A percentile compares a stretch with the other conserved stretches of the same genome.
Conservation (phyloP, 2,113 vertebrate genomes). For the Argyrosomus japonicus region DNA sequence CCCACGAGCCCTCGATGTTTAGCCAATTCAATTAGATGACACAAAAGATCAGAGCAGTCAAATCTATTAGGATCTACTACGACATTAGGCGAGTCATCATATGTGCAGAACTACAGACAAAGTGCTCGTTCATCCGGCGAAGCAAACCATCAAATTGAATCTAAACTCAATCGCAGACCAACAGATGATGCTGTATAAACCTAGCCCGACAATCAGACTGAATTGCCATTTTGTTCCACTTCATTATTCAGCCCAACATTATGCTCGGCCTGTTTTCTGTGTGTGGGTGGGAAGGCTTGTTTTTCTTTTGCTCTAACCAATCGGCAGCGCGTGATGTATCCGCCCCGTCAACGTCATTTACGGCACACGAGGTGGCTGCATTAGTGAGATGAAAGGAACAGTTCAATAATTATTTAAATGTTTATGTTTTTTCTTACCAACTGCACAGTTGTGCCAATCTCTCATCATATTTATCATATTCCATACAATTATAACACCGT, state of each 20-base stretch:
- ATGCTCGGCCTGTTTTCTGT: neutral
- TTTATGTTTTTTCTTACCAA: neutral
- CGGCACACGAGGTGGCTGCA: neutral
- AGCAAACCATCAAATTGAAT: slow-evolving; percentile 34
- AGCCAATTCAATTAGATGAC: slow-evolving; percentile 24
- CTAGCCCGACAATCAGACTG: slow-evolving; percentile 16
- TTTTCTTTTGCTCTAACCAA: neutral
- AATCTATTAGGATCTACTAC: slow-evolving; percentile 7
- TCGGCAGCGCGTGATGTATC: neutral
- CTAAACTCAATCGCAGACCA: slow-evolving; percentile 31
- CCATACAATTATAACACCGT: too few relatives aligned
- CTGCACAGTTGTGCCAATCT: neutral
- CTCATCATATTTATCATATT: too few relatives aligned
- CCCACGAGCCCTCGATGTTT: neutral
- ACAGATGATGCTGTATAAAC: slow-evolving; percentile 11
- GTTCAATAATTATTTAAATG: neutral
- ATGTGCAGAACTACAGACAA: neutral
- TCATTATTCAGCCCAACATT: slow-evolving; percentile 40
- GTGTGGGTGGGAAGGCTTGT: neutral
- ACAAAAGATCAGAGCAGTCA: slow-evolving; percentile 6
- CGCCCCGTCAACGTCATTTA: neutral
- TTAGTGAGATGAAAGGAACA: neutral
- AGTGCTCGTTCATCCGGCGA: slow-evolving; percentile 31
- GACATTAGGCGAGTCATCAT: neutral
- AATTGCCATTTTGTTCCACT: slow-evolving; percentile 37